These are phyloP conservation scores for Drosophila orosa DNA, from an alignment of 1,140 invertebrate species.

Conservation along the genomic window DNA sequence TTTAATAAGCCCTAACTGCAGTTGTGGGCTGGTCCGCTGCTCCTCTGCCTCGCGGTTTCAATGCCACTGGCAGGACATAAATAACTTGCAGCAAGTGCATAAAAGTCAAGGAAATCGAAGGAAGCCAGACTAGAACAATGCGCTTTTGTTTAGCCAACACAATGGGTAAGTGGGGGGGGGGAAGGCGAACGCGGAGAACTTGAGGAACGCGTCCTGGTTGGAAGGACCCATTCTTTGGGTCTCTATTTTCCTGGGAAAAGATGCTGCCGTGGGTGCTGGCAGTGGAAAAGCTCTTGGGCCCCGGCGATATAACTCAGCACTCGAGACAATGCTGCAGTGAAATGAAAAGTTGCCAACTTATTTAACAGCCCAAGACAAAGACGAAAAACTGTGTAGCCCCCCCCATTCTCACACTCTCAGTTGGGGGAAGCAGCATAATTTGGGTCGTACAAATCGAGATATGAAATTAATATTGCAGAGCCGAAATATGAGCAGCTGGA, in stretches of 20 bases:
- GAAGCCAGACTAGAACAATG: conserved; percentile 72
- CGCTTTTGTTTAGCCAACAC: conserved; percentile 75
- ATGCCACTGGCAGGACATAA: conserved; percentile 73
- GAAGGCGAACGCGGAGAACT: conserved; percentile 61
- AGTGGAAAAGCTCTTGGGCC: conserved; percentile 31
- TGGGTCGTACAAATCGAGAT: conserved; percentile 63
- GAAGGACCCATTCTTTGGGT: conserved; percentile 16
- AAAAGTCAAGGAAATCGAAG: conserved; percentile 83
- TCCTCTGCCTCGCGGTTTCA: conserved; percentile 46
- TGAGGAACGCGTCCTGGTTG: conserved; percentile 60
- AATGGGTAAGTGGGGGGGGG: conserved; percentile 38
- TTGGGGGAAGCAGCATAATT: conserved; percentile 40
- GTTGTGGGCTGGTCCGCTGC: conserved; percentile 10
- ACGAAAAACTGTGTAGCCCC: conserved; percentile 53
- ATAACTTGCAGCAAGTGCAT: conserved; percentile 80
- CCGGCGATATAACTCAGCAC: conserved; percentile 30
- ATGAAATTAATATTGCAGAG: conserved; percentile 52
- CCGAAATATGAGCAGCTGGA: conserved; percentile 32
- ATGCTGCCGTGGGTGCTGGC: conserved; percentile 40
- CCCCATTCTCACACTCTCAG: not conserved
- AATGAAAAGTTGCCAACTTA: conserved; percentile 75
- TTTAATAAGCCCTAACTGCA: conserved; percentile 53
- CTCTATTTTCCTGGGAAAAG: conserved; percentile 7
- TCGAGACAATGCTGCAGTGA: conserved; percentile 65
- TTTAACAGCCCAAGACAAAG: conserved; percentile 55